A percentile compares a stretch with the other conserved stretches of the same genome.
These are phyloP conservation scores for Trichogramma dendrolimi DNA, from an alignment of 2,888 invertebrate species.

Conservation along the genomic window DNA sequence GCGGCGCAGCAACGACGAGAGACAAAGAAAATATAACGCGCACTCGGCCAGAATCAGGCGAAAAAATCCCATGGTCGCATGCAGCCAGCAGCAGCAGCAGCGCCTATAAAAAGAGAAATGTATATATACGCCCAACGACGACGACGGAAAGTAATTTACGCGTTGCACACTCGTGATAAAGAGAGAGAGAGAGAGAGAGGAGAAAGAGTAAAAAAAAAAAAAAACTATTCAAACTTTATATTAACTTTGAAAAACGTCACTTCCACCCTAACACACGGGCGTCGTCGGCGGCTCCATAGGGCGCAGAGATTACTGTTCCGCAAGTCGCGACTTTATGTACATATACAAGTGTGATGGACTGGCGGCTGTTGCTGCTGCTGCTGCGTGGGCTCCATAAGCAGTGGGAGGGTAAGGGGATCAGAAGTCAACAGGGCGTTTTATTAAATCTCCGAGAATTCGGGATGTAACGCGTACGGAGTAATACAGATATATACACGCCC, in stretches of 20 bases:
- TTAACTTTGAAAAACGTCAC: conserved; percentile 25
- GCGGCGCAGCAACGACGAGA: conserved; percentile 8
- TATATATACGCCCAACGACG: conserved; percentile 16
- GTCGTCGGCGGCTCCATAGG: neutral
- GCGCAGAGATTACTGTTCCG: no score
- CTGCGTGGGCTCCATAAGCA: no score
- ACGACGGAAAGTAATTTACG: neutral
- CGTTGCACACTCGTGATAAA: no score
- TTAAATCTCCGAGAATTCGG: no score
- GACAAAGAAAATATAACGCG: conserved; percentile 28
- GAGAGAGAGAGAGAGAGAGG: no score
- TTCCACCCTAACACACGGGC: conserved; percentile 7
- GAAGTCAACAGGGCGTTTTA: no score
- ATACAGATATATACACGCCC: no score
- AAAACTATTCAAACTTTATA: conserved; percentile 21
- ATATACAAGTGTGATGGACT: no score
- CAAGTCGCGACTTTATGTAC: no score
- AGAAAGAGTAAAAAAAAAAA: conserved; percentile 11
- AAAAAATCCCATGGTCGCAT: conserved; percentile 15
- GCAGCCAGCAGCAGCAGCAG: conserved; percentile 8
- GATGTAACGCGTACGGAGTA: no score
- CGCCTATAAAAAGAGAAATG: conserved; percentile 21
- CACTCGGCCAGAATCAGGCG: neutral
- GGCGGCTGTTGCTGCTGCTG: no score
- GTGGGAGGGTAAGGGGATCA: no score